phyloP scores from a whole-genome alignment of 2,888 invertebrate genomes.

The Disparrhopalites patrizii region DNA sequence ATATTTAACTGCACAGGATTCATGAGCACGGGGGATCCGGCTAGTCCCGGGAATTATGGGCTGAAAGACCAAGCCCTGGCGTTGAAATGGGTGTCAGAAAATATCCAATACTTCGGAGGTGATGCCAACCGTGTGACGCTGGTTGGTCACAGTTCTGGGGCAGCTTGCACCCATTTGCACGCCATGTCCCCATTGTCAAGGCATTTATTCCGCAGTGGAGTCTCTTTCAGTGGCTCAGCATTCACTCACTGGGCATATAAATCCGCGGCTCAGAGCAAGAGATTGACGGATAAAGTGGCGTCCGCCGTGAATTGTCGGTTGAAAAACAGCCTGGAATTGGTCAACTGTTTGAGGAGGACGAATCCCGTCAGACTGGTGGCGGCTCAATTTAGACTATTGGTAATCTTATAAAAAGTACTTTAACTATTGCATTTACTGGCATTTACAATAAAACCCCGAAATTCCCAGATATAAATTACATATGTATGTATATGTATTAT shows the following conservation, averaged over 20 bases:
- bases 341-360: constrained; percentile 30
- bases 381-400: constrained; percentile 29
- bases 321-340: constrained; percentile 7
- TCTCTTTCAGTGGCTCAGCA: constrained; percentile 33
- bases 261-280: constrained; percentile 22
- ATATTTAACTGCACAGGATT: too few relatives aligned
- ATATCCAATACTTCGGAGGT: constrained; percentile 32
- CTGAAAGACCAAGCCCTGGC: constrained; percentile 27
- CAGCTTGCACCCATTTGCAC: constrained; percentile 30
- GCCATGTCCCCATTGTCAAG: constrained; percentile 30
- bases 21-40: constrained; percentile 20
- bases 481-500: too few relatives aligned
- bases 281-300: constrained; percentile 28
- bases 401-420: constrained; percentile 13
- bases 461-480: too few relatives aligned
- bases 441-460: too few relatives aligned
- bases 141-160: constrained; percentile 31
- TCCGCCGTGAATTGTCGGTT: constrained; percentile 24
- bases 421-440: not conserved
- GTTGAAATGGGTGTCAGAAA: constrained; percentile 31
- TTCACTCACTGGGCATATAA: constrained; percentile 36
- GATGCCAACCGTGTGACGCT: constrained; percentile 27
- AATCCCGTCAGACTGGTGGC: constrained; percentile 32
- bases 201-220: constrained; percentile 30
- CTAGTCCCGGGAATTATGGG: constrained; percentile 29